These are phyloP conservation scores for Andrena hattorfiana DNA, from an alignment of 2,888 invertebrate species.

Conservation along the genomic window DNA sequence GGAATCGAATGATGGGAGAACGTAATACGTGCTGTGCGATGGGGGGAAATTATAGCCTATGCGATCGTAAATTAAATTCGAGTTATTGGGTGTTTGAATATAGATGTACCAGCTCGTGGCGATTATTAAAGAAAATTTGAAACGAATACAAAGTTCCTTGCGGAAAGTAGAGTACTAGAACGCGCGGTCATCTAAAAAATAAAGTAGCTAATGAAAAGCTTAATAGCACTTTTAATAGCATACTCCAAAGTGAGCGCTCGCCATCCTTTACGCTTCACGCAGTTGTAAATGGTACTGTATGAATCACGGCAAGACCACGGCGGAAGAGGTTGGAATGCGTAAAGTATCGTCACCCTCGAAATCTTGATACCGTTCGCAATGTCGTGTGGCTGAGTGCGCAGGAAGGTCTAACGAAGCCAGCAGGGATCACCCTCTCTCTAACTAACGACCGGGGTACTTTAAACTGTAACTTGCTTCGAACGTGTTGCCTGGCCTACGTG, in stretches of 20 bases:
- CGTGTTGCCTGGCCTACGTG: slow-evolving; percentile 74
- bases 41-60: slow-evolving; percentile 5
- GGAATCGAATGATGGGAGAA: slow-evolving; percentile 47
- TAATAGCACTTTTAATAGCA: too few species aligned
- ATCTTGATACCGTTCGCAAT: slow-evolving; percentile 22
- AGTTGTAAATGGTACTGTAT: too few species aligned
- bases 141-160: too few species aligned
- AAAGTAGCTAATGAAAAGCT: too few species aligned
- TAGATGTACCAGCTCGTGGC: too few species aligned
- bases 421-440: slow-evolving; percentile 50
- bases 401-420: slow-evolving; percentile 56
- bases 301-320: background rate
- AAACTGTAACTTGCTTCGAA: slow-evolving; percentile 74
- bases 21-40: background rate
- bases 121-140: background rate
- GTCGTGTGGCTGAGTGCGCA: slow-evolving; percentile 1
- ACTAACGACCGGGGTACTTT: slow-evolving; percentile 65
- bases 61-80: slow-evolving; percentile 16
- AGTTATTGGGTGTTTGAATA: slow-evolving; percentile 8
- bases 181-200: too few species aligned
- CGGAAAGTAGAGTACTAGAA: too few species aligned
- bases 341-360: slow-evolving; percentile 23
- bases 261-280: too few species aligned
- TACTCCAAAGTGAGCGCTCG: too few species aligned
- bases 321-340: slow-evolving; percentile 15